Evolutionary conservation across 1,140 invertebrate species (phyloP).

Genomic region (Mamestra configurata): DNA sequence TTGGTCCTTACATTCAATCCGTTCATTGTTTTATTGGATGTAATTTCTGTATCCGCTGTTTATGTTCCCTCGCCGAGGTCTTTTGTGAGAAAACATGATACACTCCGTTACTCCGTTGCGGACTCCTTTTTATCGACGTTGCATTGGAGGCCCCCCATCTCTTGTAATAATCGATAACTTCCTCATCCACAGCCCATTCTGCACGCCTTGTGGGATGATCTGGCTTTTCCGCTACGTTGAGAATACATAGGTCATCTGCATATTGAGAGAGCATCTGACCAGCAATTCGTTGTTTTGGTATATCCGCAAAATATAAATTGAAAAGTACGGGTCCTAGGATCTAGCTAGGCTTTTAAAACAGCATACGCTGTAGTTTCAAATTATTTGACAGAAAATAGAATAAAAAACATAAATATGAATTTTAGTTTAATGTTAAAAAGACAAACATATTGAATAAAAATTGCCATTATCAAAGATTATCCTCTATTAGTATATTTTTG

Average conservation of each 20-base stretch:
- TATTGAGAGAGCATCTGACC: background rate
- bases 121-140: background rate
- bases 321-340: background rate
- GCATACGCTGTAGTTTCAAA: too few species aligned
- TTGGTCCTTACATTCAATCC: background rate
- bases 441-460: too few species aligned
- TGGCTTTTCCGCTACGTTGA: background rate
- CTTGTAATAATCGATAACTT: background rate
- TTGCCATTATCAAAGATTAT: too few species aligned
- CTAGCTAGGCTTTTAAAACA: too few species aligned
- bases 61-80: background rate
- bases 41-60: background rate
- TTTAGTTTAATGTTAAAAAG: too few species aligned
- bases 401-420: too few species aligned
- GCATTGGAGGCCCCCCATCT: constrained; percentile 2
- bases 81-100: background rate
- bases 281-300: background rate
- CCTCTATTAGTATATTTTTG: too few species aligned
- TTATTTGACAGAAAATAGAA: too few species aligned
- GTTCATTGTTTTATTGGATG: background rate
- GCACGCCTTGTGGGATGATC: background rate
- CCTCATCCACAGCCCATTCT: background rate
- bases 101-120: too few species aligned
- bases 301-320: background rate
- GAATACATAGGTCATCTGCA: background rate